Base-by-base conservation (phyloP, 2,113 vertebrate species). In the Phoenicopterus ruber region DNA sequence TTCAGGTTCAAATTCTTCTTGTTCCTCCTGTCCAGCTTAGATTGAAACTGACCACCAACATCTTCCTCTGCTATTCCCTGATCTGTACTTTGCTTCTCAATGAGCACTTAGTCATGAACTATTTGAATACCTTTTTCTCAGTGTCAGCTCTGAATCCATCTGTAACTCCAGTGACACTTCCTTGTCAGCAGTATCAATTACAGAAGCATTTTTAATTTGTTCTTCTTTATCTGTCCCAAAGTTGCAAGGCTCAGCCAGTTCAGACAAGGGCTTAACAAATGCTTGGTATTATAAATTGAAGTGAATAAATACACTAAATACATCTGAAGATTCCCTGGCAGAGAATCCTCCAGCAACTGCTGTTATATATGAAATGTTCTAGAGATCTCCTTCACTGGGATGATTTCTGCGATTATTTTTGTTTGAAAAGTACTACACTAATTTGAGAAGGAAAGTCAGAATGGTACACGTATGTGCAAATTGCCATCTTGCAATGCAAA, bases 11-110 rank as follows among this genome's bases (percentile, higher is more conserved):
- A 50, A 92, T 90, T 77, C 28, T 86, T 71, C 44, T 73, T 63
- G 29, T 77, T 95, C 81, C 15, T 92, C 26, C 62, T 78, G 42
- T 86, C 82, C 73, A 58, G 3, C 36, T 80, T 67, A 59, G 74
- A 88, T 92, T 94, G 88, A 96, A 96, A 88, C 67, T 90, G 94
- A 93, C 90, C 92, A 88, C 44, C 63, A 90, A 36, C 59, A 97
- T 34, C 88, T 94, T 92, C 63, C 63, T 84, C n/a, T 82, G 78
- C 26, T 94, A 25, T 90, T 83, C 71, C 50, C 50, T 83, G 58
- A 72, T 88, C 82, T 78, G 49, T 70, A 55, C 46, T 86, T 86
- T 83, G 55, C 18, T 92, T 67, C 69, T 93, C 57, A 93, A 83
- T 80, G 76, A 96, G 63, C 71, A 78, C 67, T 95, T 93, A 93